phyloP scores from a whole-genome alignment of 2,797 vertebrate species.

The Brotula barbata region DNA sequence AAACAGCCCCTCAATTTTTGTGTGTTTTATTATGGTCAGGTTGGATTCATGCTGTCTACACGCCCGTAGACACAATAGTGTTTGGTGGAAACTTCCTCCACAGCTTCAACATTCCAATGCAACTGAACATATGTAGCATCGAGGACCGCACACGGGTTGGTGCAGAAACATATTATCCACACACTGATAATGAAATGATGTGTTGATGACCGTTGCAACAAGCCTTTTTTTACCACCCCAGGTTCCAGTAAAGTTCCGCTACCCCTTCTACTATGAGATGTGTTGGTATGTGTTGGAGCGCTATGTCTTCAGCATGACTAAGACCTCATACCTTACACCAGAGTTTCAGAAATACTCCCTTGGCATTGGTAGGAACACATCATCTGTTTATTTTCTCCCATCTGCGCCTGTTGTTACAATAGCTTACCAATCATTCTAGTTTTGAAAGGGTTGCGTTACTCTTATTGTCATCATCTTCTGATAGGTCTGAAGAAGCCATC shows the following conservation, averaged over 20 bases:
- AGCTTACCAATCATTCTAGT: too few species aligned
- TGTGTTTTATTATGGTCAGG: constrained; percentile 72
- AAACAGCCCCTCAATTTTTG: neutral
- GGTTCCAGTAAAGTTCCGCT: constrained; percentile 96
- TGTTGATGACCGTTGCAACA: neutral
- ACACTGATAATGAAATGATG: neutral
- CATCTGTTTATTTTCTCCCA: too few species aligned
- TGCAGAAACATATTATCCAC: neutral
- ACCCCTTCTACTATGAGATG: constrained; percentile 98
- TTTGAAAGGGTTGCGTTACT: neutral
- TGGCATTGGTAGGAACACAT: constrained; percentile 84
- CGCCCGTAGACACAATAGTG: constrained; percentile 92
- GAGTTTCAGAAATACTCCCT: constrained; percentile 95
- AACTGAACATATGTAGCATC: constrained; percentile 92
- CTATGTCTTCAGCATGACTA: constrained; percentile 92
- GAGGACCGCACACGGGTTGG: constrained; percentile 93
- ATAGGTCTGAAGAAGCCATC: constrained; percentile 80
- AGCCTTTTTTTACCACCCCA: constrained; percentile 48
- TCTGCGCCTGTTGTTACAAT: too few species aligned
- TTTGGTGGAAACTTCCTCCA: constrained; percentile 98
- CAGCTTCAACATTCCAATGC: constrained; percentile 97
- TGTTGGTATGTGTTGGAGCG: constrained; percentile 98
- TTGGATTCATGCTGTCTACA: constrained; percentile 98
- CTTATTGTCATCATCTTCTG: constrained; percentile 74
- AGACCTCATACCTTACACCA: constrained; percentile 90